Evolutionary conservation across 2,113 vertebrate species (phyloP), one percentile per base, ranked within the genome.

Genomic region (Dasyprocta punctata): DNA sequence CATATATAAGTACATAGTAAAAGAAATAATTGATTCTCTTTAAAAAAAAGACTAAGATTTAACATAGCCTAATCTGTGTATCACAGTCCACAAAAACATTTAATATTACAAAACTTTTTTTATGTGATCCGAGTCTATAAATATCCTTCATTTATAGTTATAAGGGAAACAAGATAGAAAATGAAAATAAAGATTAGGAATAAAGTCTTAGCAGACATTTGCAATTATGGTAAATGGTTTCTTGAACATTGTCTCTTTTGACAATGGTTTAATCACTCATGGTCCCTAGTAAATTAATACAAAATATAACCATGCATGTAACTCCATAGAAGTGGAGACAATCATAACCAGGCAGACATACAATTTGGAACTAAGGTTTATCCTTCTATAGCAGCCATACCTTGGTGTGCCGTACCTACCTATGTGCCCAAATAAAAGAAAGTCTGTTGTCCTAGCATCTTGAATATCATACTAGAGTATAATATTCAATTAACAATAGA

Each of bases 171-270:
- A 49, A 91, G 77, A 33, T 26, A 91, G 20, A 88, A 96, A 84
- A 87, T 73, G 41, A 86, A 75, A 38, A 5, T 67, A 67, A 81
- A 6, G 2, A 2, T 38, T 65, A 92, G 13, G 20, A 30, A 80
- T 93, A 47, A 49, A 52, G 16, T 85, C 92, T 95, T 92, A 69
- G 52, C 92, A 83, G 16, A 90, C 19, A 84, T 58, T 78, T 82
- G 33, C n/a, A 83, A 65, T 92, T 52, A 80, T 78, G 2, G 41
- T 63, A 86, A 38, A 24, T 49, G 58, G 19, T 71, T 92, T 91
- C 9, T 80, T 75, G 22, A 95, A 93, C 10, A 41, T 61, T 92
- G 20, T 52, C 49, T 78, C 17, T 10, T 92, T 81, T 41, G 83
- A 69, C 3, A 83, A 69, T 65, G 11, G 16, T 86, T 91, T 89